These are phyloP conservation scores for Trichomalopsis sarcophagae DNA, from an alignment of 1,140 invertebrate species.

Conservation along the genomic window DNA sequence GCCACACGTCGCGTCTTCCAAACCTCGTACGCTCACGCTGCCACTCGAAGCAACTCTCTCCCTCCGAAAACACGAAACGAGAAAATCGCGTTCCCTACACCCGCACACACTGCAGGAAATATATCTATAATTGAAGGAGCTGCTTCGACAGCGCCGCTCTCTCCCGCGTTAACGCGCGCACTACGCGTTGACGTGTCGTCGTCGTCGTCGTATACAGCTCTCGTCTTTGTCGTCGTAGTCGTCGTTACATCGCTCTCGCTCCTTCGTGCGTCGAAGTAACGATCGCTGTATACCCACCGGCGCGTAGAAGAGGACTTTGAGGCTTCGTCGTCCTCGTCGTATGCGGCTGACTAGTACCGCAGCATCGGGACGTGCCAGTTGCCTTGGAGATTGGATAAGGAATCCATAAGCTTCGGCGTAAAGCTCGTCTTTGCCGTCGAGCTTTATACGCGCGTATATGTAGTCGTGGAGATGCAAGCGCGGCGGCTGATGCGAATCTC, in stretches of 20 bases:
- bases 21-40: too few species aligned
- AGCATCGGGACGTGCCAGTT: conserved; percentile 55
- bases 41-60: too few species aligned
- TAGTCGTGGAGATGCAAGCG: too few species aligned
- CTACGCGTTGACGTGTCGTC: not conserved
- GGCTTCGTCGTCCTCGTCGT: conserved; percentile 47
- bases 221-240: conserved; percentile 6
- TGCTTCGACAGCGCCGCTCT: not conserved
- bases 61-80: not conserved
- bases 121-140: not conserved
- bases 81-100: not conserved
- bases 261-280: conserved; percentile 36
- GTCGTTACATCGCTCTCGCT: conserved; percentile 1
- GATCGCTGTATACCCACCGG: not conserved
- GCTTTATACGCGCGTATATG: not conserved
- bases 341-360: conserved; percentile 57
- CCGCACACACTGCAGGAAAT: not conserved
- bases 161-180: not conserved
- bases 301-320: conserved; percentile 47
- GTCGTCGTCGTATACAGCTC: not conserved
- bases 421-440: conserved; percentile 61
- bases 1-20: too few species aligned
- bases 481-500: not conserved
- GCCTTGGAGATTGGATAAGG: conserved; percentile 67
- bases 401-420: conserved; percentile 68